Percentiles rank a stretch among this genome's conserved stretches.
phyloP scores from a whole-genome alignment of 2,888 invertebrate genomes.

The Drosophila borborema region DNA sequence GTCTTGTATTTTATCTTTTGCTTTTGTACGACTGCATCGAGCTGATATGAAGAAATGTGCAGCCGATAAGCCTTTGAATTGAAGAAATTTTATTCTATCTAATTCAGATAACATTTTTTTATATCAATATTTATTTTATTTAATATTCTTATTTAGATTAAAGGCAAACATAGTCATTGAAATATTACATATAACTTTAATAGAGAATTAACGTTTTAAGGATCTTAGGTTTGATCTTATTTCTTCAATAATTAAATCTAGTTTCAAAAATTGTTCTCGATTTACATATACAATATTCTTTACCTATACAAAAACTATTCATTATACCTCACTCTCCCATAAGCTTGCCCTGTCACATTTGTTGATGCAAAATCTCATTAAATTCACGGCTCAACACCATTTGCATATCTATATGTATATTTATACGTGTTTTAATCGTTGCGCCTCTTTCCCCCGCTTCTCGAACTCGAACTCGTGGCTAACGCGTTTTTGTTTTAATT shows the following conservation, averaged over 20 bases:
- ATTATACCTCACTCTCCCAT: constrained; percentile 48
- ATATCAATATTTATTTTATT: too few relatives aligned
- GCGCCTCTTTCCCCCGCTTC: constrained; percentile 4
- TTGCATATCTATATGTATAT: constrained; percentile 39
- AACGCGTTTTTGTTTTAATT: constrained; percentile 24
- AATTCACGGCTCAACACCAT: constrained; percentile 55
- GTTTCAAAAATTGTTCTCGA: not conserved
- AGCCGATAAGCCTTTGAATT: constrained; percentile 13
- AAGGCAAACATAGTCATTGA: not conserved
- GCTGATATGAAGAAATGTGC: constrained; percentile 21
- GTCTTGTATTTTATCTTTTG: constrained; percentile 15
- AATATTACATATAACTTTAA: too few relatives aligned
- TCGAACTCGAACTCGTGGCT: constrained; percentile 1
- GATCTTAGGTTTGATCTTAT: not conserved
- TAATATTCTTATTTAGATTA: not conserved
- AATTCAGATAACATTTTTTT: not conserved
- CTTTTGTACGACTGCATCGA: constrained; percentile 20
- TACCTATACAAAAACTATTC: constrained; percentile 15
- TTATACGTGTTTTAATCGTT: constrained; percentile 55
- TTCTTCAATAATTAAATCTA: not conserved
- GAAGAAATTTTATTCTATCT: not conserved
- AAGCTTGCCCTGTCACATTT: constrained; percentile 45
- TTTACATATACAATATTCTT: too few relatives aligned
- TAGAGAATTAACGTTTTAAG: not conserved
- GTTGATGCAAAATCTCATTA: constrained; percentile 59